Conservation (phyloP, 2,888 invertebrate genomes). For the Lydus trimaculatus region DNA sequence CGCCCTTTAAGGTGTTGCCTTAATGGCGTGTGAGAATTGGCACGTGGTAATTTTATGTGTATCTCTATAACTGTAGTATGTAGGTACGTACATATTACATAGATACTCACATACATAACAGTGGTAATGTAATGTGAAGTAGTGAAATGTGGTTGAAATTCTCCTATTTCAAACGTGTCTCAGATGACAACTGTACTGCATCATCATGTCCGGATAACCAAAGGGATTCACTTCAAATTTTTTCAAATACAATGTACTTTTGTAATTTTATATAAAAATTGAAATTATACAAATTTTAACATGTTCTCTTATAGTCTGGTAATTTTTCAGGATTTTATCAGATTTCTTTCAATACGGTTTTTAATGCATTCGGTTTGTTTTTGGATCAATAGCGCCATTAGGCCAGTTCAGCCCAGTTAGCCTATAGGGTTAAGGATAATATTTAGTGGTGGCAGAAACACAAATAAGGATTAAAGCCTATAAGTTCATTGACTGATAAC, state of each 20-base stretch:
- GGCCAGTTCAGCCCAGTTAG: no score
- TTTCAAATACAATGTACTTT: not conserved
- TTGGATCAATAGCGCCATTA: no score
- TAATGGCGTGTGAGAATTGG: slow-evolving; percentile 31
- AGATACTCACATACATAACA: slow-evolving; percentile 16
- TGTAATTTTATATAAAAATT: not conserved
- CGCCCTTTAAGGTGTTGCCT: not conserved
- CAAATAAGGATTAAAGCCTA: not conserved
- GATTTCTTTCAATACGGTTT: no score
- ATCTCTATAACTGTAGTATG: not conserved
- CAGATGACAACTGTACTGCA: slow-evolving; percentile 38
- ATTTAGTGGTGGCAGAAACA: not conserved
- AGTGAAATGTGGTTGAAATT: slow-evolving; percentile 42
- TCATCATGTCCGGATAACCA: slow-evolving; percentile 33
- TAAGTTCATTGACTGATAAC: not conserved
- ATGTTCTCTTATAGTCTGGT: no score
- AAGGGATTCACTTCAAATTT: not conserved
- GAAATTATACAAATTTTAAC: no score
- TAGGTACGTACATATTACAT: no score
- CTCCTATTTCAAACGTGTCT: slow-evolving; percentile 40
- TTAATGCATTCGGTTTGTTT: no score
- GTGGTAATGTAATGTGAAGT: slow-evolving; percentile 45
- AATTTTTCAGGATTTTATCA: no score
- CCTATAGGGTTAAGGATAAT: no score
- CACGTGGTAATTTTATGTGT: slow-evolving; percentile 27